Evolutionary conservation across 2,113 vertebrate species (phyloP), one percentile per base, ranked within the genome.

Genomic region (Centropristis striata): DNA sequence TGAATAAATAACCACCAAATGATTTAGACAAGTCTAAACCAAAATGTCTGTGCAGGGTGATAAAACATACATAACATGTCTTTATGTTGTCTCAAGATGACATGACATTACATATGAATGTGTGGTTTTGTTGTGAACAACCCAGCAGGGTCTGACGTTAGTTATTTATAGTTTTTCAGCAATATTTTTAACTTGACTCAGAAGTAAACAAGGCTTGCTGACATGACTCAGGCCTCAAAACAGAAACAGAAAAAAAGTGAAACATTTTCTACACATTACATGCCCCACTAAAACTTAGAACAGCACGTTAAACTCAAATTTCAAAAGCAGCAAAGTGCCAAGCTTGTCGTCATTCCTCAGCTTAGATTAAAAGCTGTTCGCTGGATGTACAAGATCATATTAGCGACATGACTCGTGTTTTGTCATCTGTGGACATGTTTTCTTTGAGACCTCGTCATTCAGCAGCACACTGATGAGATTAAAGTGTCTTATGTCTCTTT

Each of bases 1-100:
- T 83, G 78, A 80, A 86, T 88, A 84, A 79, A 84, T 83, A 5
- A 73, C 36, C 63, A 54, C 46, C 53, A 28, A 41, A 49, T 9
- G 23, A 47, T 75, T 60, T 47, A 55, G 11, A 51, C 49, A 11
- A 21, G 46, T 53, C 27, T 81, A 75, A 78, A 44, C 39, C 14
- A 44, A 67, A 75, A 23, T 69, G 10, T 76, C 18, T 54, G 23
- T 2, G 39, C 42, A 42, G 64, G 16, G 5, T 76, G 36, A 61
- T 49, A 1, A 60, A 65, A 53, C 27, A 32, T 25, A 50, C 15
- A 27, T 21, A 27, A 10, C 21, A 13, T 3, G 47, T 53, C 18
- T 55, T 23, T 44, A 54, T 15, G 12, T 71, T 27, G 18, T 32
- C 44, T 67, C 27, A n/a, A 21, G 3, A 53, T 10, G 10, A 13